Conservation (phyloP, 2,113 vertebrate species). For the Crotalus horridus region DNA sequence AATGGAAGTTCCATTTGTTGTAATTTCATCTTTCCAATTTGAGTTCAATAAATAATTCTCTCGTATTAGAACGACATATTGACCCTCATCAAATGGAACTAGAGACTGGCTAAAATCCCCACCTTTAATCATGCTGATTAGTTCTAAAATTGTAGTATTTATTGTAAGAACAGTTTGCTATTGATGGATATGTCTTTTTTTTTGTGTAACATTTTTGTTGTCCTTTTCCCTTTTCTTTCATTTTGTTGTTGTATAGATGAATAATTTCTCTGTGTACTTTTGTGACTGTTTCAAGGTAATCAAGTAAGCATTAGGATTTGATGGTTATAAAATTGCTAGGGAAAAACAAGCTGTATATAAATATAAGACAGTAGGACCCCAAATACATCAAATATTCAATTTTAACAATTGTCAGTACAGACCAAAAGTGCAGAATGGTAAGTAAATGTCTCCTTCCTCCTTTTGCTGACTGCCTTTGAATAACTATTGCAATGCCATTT, state of each 20-base stretch:
- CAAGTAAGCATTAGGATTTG: not conserved
- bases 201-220: not conserved
- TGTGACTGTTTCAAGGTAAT: constrained; percentile 10
- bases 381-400: not conserved
- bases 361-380: not conserved
- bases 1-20: not conserved
- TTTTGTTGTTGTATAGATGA: constrained; percentile 13
- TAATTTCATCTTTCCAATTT: not conserved
- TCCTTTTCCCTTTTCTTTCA: not conserved
- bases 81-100: not conserved
- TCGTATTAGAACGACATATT: not conserved
- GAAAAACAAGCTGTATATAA: not conserved
- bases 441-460: not conserved
- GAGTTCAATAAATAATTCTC: not conserved
- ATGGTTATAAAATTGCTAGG: constrained; percentile 16
- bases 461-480: not conserved
- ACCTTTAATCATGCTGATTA: not conserved
- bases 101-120: not conserved
- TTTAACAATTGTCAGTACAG: not conserved
- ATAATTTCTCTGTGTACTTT: not conserved
- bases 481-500: not conserved
- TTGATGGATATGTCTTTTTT: constrained; percentile 5
- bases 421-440: not conserved
- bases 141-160: not conserved
- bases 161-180: not conserved